Evolutionary conservation across 1,140 invertebrate genomes (phyloP), one percentile per base, ranked within the genome.

Genomic region (Uloborus diversus): DNA sequence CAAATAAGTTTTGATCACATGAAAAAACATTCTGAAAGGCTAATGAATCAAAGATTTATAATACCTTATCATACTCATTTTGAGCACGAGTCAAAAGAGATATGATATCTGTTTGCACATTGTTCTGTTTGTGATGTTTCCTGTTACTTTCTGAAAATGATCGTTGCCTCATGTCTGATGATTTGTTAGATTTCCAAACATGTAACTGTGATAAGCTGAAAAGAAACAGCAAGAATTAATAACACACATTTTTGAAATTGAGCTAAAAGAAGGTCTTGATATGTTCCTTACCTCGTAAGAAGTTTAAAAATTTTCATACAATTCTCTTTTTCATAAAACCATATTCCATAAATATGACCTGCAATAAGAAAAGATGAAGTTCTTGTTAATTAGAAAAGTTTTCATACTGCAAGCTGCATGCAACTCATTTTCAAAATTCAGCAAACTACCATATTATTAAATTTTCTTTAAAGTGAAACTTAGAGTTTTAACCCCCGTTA

Each of bases 251-350:
- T 3, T 20, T 13, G n/a, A 42, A n/a, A n/a, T n/a, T n/a, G n/a
- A n/a, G n/a, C n/a, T 59, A 59, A 59, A 28, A 28, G 1, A n/a
- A 27, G 14, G 11, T 13, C 1, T 59, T 27, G 13, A 59, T 28
- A 59, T 3, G 11, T 35, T 56, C 53, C 79, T 82, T 84, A 87
- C 86, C 85, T 85, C 71, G 85, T 85, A 82, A 87, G 84, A 59
- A 85, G 80, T 56, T 85, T 81, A 32, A 85, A 92, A 66, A 96
- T 92, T 81, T 92, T 90, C 75, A 91, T 89, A 86, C 94, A 96
- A 85, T 96, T 94, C 82, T 94, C 91, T 86, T 92, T 93, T 84
- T 96, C 94, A 85, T 96, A 96, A 88, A 97, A 97, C 95, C 95
- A 97, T 85, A 96, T 94, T 81, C 95, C 94, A 87, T 92, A 94